These are phyloP conservation scores for Cinclus cinclus DNA, from an alignment of 2,113 vertebrate genomes.

Conservation along the genomic window DNA sequence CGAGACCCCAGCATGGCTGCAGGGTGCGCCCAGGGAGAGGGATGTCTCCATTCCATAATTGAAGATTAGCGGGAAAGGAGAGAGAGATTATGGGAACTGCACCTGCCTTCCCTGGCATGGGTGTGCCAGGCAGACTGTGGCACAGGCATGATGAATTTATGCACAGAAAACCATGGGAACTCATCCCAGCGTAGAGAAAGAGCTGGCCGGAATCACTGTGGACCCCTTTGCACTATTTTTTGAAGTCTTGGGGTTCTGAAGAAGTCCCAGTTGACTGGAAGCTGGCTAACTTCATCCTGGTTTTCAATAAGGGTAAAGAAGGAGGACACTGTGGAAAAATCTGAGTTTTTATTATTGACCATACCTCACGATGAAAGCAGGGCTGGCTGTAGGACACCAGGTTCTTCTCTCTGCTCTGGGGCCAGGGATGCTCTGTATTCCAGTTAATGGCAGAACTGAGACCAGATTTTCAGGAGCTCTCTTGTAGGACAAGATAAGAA, in stretches of 20 bases:
- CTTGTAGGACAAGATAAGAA: background rate
- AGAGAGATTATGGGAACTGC: background rate
- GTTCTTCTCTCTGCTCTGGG: background rate
- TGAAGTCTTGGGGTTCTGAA: background rate
- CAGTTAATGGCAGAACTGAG: background rate
- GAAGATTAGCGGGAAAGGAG: background rate
- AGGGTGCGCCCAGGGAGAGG: background rate
- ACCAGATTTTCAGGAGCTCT: background rate
- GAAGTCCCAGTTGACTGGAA: accelerated
- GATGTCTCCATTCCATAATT: background rate
- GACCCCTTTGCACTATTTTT: background rate
- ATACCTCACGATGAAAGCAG: background rate
- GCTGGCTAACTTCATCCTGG: accelerated
- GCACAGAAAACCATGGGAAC: background rate
- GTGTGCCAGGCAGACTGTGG: background rate
- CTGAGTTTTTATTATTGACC: background rate
- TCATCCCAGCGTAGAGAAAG: background rate
- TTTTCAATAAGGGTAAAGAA: background rate
- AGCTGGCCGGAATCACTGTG: accelerated
- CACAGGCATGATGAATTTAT: too few species aligned
- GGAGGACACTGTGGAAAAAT: background rate
- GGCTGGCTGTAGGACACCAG: background rate
- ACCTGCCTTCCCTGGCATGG: background rate
- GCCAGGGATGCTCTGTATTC: background rate
- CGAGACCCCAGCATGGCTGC: background rate